phyloP scores from a whole-genome alignment of 2,113 vertebrate genomes.

The Sclerurus mexicanus region DNA sequence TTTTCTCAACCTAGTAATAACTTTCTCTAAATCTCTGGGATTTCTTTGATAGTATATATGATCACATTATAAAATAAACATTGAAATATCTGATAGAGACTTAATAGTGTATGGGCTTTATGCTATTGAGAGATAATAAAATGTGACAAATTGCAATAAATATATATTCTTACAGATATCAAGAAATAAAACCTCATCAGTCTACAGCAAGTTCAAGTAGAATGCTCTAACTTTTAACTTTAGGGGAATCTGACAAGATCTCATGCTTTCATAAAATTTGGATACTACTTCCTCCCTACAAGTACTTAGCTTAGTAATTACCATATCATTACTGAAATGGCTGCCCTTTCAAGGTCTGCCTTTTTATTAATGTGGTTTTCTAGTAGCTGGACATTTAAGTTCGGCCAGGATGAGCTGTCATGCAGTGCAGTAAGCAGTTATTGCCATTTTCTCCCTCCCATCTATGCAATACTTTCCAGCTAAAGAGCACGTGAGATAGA shows the following conservation, averaged over 20 bases:
- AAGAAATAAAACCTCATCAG: neutral
- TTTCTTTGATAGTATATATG: neutral
- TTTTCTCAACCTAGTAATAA: neutral
- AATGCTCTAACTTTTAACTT: neutral
- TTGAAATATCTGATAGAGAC: neutral
- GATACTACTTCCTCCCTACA: neutral
- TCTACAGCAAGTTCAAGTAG: neutral
- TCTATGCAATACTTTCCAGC: neutral
- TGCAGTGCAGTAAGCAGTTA: neutral
- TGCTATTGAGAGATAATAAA: neutral
- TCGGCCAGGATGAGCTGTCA: neutral
- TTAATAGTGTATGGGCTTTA: neutral
- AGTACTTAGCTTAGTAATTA: conserved; percentile 26
- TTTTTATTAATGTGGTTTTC: neutral
- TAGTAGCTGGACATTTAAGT: neutral
- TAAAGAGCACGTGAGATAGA: neutral
- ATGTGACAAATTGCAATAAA: neutral
- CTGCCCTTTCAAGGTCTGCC: neutral
- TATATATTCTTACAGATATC: neutral
- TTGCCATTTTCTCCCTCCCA: neutral
- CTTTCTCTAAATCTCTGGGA: neutral
- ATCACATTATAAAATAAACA: neutral
- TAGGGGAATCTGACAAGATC: neutral
- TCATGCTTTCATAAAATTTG: conserved; percentile 2
- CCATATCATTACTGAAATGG: neutral